Percentiles rank a stretch among this genome's conserved stretches.
phyloP scores from a whole-genome alignment of 2,113 vertebrate genomes.

The Cyprinodon brontotheroides region DNA sequence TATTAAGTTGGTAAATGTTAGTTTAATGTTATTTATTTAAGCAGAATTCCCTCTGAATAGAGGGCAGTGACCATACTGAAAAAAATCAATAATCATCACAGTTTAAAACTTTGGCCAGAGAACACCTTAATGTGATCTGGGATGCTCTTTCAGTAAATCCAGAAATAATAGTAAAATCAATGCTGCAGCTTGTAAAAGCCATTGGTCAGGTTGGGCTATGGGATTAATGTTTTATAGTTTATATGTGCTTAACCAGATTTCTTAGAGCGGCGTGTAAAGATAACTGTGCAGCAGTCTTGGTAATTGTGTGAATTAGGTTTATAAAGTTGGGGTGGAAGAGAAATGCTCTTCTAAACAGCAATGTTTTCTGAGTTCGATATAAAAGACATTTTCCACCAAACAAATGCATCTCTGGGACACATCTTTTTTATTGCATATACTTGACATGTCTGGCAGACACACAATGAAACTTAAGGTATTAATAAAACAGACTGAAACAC shows the following conservation, averaged over 20 bases:
- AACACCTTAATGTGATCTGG: background rate
- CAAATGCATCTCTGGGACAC: no score
- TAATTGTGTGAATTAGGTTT: background rate
- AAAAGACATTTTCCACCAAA: no score
- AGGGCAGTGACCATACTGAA: background rate
- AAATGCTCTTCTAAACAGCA: no score
- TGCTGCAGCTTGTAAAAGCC: background rate
- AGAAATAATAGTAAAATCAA: background rate
- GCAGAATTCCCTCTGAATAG: background rate
- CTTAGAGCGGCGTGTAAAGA: background rate
- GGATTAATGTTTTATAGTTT: background rate
- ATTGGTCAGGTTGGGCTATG: background rate
- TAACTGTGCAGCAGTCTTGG: background rate
- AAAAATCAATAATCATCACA: background rate
- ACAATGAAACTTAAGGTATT: no score
- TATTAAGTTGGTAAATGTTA: background rate
- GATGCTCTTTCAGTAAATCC: background rate
- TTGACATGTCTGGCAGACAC: no score
- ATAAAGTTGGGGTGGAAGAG: no score
- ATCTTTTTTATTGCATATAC: no score
- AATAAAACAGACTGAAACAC: no score
- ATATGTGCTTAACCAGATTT: background rate
- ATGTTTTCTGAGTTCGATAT: no score
- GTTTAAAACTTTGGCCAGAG: background rate
- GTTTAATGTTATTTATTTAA: background rate